Base-by-base conservation (phyloP, 1,140 invertebrate genomes). In the Psilanteris sp. region DNA sequence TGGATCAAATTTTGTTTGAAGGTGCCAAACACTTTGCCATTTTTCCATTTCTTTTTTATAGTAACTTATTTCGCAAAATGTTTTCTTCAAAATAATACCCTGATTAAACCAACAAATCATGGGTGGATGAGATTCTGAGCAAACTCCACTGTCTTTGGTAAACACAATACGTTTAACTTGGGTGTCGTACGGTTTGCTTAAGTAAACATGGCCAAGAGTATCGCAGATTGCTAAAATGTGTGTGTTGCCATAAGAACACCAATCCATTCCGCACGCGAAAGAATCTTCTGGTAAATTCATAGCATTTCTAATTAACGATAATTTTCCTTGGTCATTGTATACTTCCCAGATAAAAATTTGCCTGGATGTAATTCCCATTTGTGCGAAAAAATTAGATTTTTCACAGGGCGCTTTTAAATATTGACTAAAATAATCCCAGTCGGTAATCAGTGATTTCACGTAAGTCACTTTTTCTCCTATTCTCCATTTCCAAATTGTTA, bases 401-500 rank as follows among this genome's bases (percentile, higher is more conserved):
- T 8, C 7, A 1, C 50, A 54, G 11, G 62, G 79, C 3, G 80
- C 46, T 8, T 48, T 74, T 0, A 88, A 44, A 1, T 48, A 54
- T 43, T 87, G 85, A 3, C 73, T 80, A 13, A 79, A 41, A 1
- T 13, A 5, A 16, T 66, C 52, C 0, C 70, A 15, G 44, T 87
- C 84, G 0, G 43, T 50, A n/a, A 89, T 77, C 0, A 7, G 3
- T 0, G 86, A 86, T 2, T 66, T 11, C 1, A 81, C 43, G 0
- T 29, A 37, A 3, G 16, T 22, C 0, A 89, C 44, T 31, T 82
- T 85, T 8, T 81, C 67, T 0, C 85, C 87, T 0, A 76, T 88
- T 78, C 80, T 84, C 88, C 88, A 89, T 1, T 50, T 79, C 88
- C 88, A 89, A 3, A 89, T 22, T 6, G 61, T 82, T 11, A 89